phyloP scores from a whole-genome alignment of 2,113 vertebrate genomes.

The Calyptomena viridis region DNA sequence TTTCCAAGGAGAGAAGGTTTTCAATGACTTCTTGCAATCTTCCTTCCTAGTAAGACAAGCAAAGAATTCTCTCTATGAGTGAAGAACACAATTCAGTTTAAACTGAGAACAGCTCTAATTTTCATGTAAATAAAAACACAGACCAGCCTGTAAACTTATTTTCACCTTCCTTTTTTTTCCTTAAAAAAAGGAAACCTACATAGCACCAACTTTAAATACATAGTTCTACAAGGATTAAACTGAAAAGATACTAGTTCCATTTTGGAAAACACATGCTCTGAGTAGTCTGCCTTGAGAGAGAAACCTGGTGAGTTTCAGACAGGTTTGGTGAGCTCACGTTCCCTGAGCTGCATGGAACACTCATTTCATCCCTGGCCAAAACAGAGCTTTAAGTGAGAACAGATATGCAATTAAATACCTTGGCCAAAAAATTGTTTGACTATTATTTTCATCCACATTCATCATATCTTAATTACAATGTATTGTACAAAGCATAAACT shows the following conservation, averaged over 20 bases:
- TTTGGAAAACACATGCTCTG: neutral
- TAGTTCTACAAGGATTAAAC: neutral
- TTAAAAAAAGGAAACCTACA: neutral
- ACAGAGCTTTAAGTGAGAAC: neutral
- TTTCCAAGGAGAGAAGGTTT: slow-evolving; percentile 93
- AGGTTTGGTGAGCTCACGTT: neutral
- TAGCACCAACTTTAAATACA: neutral
- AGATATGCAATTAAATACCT: neutral
- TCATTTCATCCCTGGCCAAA: neutral
- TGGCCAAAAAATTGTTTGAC: neutral
- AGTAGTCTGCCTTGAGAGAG: neutral
- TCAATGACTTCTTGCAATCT: slow-evolving; percentile 95
- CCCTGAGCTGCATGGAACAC: neutral
- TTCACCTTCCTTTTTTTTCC: neutral
- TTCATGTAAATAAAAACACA: neutral
- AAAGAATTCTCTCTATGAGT: neutral
- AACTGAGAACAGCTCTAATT: neutral
- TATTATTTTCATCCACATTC: neutral
- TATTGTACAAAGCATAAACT: neutral
- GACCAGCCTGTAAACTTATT: too few species aligned
- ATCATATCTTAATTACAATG: neutral
- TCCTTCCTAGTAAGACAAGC: slow-evolving; percentile 82
- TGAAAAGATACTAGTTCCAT: neutral
- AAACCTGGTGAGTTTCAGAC: slow-evolving; percentile 2
- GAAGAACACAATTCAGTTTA: neutral